Evolutionary conservation across 1,140 invertebrate species (phyloP).

Genomic region (Achatina immaculata): DNA sequence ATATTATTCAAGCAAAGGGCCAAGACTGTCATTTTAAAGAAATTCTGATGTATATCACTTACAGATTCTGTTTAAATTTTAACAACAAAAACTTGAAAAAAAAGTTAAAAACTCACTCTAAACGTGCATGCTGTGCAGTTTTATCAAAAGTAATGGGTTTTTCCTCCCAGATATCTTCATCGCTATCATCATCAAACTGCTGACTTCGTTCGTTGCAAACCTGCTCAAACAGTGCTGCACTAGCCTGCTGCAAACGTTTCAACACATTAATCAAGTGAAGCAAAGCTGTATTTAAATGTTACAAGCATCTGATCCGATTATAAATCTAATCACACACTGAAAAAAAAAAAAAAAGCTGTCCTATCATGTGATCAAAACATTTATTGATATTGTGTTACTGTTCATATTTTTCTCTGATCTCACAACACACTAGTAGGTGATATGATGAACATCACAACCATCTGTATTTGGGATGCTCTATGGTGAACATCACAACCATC

Average conservation of each 20-base stretch:
- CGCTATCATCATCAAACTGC: constrained; percentile 72
- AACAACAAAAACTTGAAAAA: neutral
- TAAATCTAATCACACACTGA: neutral
- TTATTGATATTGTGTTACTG: too few relatives aligned
- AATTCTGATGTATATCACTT: neutral
- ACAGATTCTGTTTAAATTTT: neutral
- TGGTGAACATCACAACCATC: too few relatives aligned
- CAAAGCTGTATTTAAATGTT: too few relatives aligned
- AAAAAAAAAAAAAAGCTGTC: constrained; percentile 12
- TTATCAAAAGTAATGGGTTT: constrained; percentile 68
- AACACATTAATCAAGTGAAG: constrained; percentile 19
- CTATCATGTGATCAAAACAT: too few relatives aligned
- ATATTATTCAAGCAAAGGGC: neutral
- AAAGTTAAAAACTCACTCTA: neutral
- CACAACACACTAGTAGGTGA: too few relatives aligned
- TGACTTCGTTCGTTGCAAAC: constrained; percentile 72
- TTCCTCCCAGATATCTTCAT: constrained; percentile 74
- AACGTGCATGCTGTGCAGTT: constrained; percentile 24
- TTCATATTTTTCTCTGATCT: too few relatives aligned
- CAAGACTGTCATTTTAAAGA: neutral
- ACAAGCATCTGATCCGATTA: neutral
- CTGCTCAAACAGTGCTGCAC: constrained; percentile 75
- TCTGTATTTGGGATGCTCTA: too few relatives aligned
- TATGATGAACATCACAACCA: too few relatives aligned
- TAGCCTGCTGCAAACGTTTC: constrained; percentile 61